Evolutionary conservation across 2,113 vertebrate genomes (phyloP).

Genomic region (Murina feae): DNA sequence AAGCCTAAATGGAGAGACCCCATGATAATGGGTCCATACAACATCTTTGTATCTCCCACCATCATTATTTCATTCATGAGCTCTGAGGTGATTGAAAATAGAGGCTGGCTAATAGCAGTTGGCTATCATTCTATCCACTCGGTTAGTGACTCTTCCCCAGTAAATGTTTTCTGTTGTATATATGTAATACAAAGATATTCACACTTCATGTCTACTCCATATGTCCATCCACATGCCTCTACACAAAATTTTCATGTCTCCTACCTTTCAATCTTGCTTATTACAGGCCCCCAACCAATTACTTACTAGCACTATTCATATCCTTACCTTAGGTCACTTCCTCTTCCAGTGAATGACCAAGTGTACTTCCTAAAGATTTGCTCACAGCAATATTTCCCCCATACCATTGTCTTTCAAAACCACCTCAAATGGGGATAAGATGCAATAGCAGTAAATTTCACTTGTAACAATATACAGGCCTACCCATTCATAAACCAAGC

Average conservation of each 20-base stretch:
- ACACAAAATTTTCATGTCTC: not conserved
- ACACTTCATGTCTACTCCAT: not conserved
- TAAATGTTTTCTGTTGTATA: not conserved
- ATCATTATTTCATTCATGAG: not conserved
- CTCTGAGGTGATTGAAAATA: not conserved
- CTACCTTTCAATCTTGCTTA: not conserved
- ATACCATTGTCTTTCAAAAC: not conserved
- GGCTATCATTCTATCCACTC: not conserved
- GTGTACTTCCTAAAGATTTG: not conserved
- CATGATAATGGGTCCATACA: not conserved
- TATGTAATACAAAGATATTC: not conserved
- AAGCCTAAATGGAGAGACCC: not conserved
- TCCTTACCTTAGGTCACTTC: not conserved
- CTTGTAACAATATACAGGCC: not conserved
- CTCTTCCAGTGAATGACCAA: not conserved
- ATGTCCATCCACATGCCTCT: not conserved
- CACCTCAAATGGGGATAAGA: not conserved
- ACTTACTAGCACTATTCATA: not conserved
- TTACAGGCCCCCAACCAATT: not conserved
- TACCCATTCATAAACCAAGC: not conserved
- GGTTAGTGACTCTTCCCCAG: not conserved
- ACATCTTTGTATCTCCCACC: not conserved
- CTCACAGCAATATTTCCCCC: not conserved
- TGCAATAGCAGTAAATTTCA: not conserved
- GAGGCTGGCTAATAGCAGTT: not conserved